Base-by-base conservation (phyloP, 37 sponge, comb jelly and placozoan species). In the Chondrosia reniformis region DNA sequence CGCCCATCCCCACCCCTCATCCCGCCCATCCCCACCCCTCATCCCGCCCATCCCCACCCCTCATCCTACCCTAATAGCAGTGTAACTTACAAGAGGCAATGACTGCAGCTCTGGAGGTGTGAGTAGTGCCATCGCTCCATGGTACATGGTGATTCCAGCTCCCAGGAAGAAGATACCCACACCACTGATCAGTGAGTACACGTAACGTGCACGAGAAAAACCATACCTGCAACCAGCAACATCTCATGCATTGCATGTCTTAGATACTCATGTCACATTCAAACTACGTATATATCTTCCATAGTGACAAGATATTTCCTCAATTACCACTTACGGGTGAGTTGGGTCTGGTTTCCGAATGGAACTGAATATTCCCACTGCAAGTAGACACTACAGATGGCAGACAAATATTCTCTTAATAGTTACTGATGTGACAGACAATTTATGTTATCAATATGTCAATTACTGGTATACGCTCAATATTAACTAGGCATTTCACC, bases 141-240 rank as follows among this genome's bases (percentile, higher is more conserved):
- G 99, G 75, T 93, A 93, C 33, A 88, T 77, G 13, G 94, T 92
- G 33, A 92, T 86, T 7, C 97, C 99, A 33, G 94, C 91, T 25
- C 99, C 99, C 44, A 98, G 83, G 86, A 90, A 91, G 89, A 98
- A 98, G 55, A 98, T 90, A 19, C 96, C 89, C 40, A 98, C 89
- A 24, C 96, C 99, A 75, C 96, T 95, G 42, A 98, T 91, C 33
- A 98, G 87, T 0, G 99, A 93, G 84, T 98, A 98, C 19, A 98
- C 94, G 65, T 89, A 89, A 28, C 42, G 58, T n/a, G 61, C 61
- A 59, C 61, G 61, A 13, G 61, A 59, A 30, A 59, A 59, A 6
- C 61, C 61, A 59, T 59, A 59, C 17, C 61, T 59, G 10, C 52
- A 49, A 59, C 6, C 6, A 59, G 28, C 6, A 59, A 30, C 7